phyloP scores from a whole-genome alignment of 2,888 invertebrate species.

The Amphiduros pacificus region DNA sequence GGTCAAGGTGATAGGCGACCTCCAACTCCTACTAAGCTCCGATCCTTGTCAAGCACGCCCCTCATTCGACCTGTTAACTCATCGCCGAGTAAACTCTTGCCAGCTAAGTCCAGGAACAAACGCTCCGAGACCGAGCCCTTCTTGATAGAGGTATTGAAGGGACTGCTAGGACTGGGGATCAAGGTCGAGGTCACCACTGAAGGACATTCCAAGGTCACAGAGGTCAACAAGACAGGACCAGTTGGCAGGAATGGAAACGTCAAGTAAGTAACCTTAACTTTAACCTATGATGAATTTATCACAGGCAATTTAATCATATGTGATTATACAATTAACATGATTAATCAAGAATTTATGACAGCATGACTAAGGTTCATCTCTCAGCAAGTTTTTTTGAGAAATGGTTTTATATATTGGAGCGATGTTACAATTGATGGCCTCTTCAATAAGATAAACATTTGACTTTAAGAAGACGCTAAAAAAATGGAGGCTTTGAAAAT shows the following conservation, averaged over 20 bases:
- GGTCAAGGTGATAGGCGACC: too few relatives aligned
- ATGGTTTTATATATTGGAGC: too few relatives aligned
- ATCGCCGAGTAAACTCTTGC: neutral
- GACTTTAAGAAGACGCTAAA: too few relatives aligned
- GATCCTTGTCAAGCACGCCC: neutral
- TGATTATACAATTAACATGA: too few relatives aligned
- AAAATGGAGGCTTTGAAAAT: too few relatives aligned
- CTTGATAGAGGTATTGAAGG: constrained; percentile 50
- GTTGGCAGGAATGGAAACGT: constrained; percentile 48
- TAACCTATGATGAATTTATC: too few relatives aligned
- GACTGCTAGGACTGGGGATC: constrained; percentile 53
- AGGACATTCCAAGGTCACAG: constrained; percentile 40
- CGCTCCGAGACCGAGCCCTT: constrained; percentile 45
- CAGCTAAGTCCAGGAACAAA: constrained; percentile 5
- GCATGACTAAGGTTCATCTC: too few relatives aligned
- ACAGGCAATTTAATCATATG: too few relatives aligned
- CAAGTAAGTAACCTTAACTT: constrained; percentile 38
- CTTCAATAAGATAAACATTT: too few relatives aligned
- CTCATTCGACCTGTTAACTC: neutral
- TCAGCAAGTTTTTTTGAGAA: too few relatives aligned
- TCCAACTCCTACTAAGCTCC: neutral
- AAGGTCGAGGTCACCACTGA: constrained; percentile 40
- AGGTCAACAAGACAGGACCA: constrained; percentile 46
- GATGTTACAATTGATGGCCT: too few relatives aligned
- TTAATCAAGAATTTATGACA: too few relatives aligned